Evolutionary conservation across 2,888 invertebrate genomes (phyloP).

Genomic region (Acrocyrtus sp.): DNA sequence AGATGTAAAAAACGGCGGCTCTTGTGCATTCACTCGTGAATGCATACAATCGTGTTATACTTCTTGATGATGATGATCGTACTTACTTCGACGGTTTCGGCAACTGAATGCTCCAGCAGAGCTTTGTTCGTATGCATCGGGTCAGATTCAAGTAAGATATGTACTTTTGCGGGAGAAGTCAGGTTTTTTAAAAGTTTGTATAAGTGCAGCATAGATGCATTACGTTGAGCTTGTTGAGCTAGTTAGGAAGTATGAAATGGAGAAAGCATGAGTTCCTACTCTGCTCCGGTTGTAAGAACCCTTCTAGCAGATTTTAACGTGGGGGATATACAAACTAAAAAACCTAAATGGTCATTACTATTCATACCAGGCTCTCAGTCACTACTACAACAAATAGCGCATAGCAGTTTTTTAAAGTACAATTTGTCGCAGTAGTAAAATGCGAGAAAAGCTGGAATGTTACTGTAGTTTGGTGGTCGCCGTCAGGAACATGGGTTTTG

Average conservation of each 20-base stretch:
- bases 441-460: too few species aligned
- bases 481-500: constrained; percentile 42
- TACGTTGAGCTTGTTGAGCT: neutral
- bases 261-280: too few species aligned
- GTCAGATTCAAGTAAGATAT: too few species aligned
- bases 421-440: constrained; percentile 46
- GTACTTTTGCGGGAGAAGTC: neutral
- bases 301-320: too few species aligned
- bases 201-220: neutral
- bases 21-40: constrained; percentile 38
- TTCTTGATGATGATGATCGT: too few species aligned
- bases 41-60: constrained; percentile 41
- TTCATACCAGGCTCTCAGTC: constrained; percentile 47
- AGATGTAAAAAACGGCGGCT: constrained; percentile 41
- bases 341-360: constrained; percentile 47
- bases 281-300: too few species aligned
- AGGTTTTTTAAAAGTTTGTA: neutral
- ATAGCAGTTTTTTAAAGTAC: constrained; percentile 31
- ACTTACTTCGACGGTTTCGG: too few species aligned
- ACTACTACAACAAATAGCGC: too few species aligned
- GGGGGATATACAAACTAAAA: constrained; percentile 40
- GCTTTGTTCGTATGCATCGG: too few species aligned
- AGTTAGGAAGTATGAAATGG: too few species aligned
- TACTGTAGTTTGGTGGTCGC: constrained; percentile 30
- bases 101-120: too few species aligned